Evolutionary conservation across 2,797 vertebrate species (phyloP), one percentile per base, ranked within the genome.

Genomic region (Poeciliopsis infans): DNA sequence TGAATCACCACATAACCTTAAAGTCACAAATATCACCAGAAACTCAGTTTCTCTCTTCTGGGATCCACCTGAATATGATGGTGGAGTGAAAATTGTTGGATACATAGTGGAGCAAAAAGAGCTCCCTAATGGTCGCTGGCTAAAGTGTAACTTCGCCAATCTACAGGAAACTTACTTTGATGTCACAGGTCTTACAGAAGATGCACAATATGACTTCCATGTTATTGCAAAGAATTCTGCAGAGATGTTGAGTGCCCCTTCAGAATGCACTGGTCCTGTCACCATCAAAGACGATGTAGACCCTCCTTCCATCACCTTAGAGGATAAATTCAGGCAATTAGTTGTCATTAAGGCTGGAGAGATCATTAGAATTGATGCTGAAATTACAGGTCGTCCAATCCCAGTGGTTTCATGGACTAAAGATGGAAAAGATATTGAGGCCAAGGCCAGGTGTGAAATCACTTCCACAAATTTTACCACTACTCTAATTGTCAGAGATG

Each of bases 241-340:
- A 77, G 97, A 98, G 70, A 94, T 97, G 41, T 89, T 97, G 75
- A 99, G 98, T 91, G 95, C 94, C 41, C 97, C 98, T 64, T 99
- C 97, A 83, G 96, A 97, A 88, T 95, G 92, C 87, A 99, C 98
- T 79, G 98, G 98, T 78, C 96, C 97, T 79, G 93, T 99, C 80
- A 99, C 97, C 0, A 97, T 99, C 81, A 99, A 98, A 91, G 98
- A 99, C 79, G 98, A 99, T 88, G 92, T 99, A 36, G 98, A 99
- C 74, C 96, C 98, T 84, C 98, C 98, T 89, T 95, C 96, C 88
- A 98, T 99, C 87, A 97, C 96, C 91, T 93, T 99, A 93, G 98
- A 99, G 84, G 97, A 97, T 79, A 98, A 95, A 93, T 96, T 97
- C 86, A 96, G 96, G 89, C 97, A 98, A 76, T 69, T 97, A 75